Base-by-base conservation (phyloP, 1,140 invertebrate genomes). In the Drosophila albomicans region DNA sequence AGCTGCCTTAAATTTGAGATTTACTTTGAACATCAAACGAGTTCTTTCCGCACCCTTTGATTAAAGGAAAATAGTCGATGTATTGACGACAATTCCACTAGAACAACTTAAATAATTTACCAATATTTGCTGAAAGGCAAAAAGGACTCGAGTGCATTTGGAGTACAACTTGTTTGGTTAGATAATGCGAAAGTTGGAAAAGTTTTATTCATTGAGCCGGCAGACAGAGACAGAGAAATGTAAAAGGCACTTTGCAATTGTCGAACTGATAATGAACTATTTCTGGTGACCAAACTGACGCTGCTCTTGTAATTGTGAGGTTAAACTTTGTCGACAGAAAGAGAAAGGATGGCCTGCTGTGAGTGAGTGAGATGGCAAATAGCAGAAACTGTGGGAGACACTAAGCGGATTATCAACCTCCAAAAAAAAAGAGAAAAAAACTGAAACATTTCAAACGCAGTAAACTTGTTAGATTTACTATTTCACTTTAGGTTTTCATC, bases 341-440 rank as follows among this genome's bases (percentile, higher is more conserved):
- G 15, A 35, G 30, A 25, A 25, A 16, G 45, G 38, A 52, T 32
- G 38, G 46, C 3, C 16, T 8, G 16, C 15, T 32, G 28, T 2
- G 1, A 28, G 8, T 3, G 7, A 41, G 35, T 13, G 10, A 63
- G 28, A 8, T 10, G 6, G 3, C 2, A 25, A 25, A 25, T 25
- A 25, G 20, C 20, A 25, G 20, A 25, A 25, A 25, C 20, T 25
- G 49, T 30, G 35, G 28, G 6, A 32, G 30, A 35, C 30, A 41
- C 64, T 87, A 86, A 86, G 82, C 82, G 82, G 82, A 87, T 86
- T 86, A 87, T 61, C 5, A 43, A 43, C 41, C 67, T 38, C 67
- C 70, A 87, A 71, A 81, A 38, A 11, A 32, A 32, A 0, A 7
- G 2, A 3, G 0, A 32, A 32, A 8, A 8, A 32, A 32, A 68